Evolutionary conservation across 2,888 invertebrate genomes (phyloP), one percentile per base, ranked within the genome.

Genomic region (Pollenia angustigena): DNA sequence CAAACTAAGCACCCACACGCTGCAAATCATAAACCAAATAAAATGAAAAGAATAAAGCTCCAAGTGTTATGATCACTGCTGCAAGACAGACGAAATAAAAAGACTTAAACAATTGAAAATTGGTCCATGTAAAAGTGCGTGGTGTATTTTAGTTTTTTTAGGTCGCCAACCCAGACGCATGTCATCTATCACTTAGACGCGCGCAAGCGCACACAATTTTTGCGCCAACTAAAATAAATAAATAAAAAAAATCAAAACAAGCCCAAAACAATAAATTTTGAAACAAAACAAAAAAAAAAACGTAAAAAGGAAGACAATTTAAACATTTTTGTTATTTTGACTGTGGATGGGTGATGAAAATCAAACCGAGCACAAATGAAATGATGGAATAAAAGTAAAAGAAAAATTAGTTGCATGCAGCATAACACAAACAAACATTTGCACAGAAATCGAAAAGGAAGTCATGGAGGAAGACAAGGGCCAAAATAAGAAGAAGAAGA

Each of bases 181-280:
- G 88, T 88, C 89, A 89, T 89, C 88, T 78, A 89, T 89, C 89
- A 89, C 71, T 76, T 75, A 54, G 83, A 64, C 58, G 81, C 69
- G 83, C 78, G 60, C 64, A 68, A 40, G 50, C 80, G 18, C 78
- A 69, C 60, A 79, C 75, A 71, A 54, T 56, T 50, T 76, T 78
- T 66, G 71, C 62, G 66, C 58, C 76, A 82, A 76, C 68, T 32
- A 32, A 46, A 60, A n/a, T 44, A 62, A 10, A 32, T 64, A 48
- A 10, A 18, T 18, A 14, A 40, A 74, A 14, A 32, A 52, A 76
- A 68, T 62, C 1, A 54, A 78, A 78, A 82, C 85, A 82, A 85
- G 82, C 79, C 81, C 85, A 82, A 81, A 82, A 76, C 78, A 80
- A 80, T 80, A 60, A 66, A 42, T 62, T 58, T 75, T 64, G 64